Base-by-base conservation (phyloP, 2,797 vertebrate genomes). In the Limnodromus scolopaceus region DNA sequence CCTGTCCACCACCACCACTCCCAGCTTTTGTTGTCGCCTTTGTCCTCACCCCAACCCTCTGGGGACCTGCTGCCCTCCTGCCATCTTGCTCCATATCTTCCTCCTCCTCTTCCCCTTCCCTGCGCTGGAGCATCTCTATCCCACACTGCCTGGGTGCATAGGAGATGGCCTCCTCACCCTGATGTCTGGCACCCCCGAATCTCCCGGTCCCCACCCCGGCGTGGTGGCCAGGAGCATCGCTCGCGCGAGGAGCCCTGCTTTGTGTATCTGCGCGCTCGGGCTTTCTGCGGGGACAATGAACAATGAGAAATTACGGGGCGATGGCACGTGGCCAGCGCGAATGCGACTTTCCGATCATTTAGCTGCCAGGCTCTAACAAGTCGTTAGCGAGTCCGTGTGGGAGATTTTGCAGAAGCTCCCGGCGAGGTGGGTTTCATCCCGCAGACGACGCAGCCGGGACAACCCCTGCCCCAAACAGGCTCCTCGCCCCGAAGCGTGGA, bases 101-200 rank as follows among this genome's bases (percentile, higher is more conserved):
- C 25, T 89, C 57, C 68, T 78, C 61, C 24, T 55, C 48, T 7
- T 60, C n/a, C 34, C 54, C 51, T 51, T 25, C 72, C 16, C 0
- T 5, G 10, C 0, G 0, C 39, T 6, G 13, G 6, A 81, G 57
- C 68, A 57, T 45, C 68, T 63, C 75, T 10, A 9, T 6, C 55
- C 24, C 1, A 0, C 5, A 0, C 32, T 8, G n/a, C 49, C 70
- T 1, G 0, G 18, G 6, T 5, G 1, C 10, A 0, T 11, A n/a
- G 54, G 34, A 30, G 25, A 1, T 20, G 36, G 19, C 16, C 13
- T 65, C 60, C 72, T 84, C 20, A 1, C 61, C n/a, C 23, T 15
- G 0, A 3, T 2, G 22, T 23, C 70, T 6, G 24, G 22, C 69
- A 36, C 43, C 61, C 69, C 39, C 28, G 32, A 45, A 4, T 11